Evolutionary conservation across 2,113 vertebrate species (phyloP).

Genomic region (Lynx canadensis): DNA sequence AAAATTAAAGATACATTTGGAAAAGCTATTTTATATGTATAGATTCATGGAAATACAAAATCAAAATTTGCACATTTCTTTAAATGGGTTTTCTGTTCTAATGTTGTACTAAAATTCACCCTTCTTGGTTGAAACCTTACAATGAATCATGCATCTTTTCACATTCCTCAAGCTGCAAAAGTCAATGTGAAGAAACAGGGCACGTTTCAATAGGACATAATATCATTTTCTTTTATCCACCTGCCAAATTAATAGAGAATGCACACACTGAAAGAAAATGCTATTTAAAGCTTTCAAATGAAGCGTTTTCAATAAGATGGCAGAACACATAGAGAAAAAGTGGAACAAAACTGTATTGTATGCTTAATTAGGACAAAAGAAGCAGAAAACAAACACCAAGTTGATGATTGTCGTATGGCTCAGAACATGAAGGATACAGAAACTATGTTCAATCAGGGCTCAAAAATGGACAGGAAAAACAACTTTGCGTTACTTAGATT

Average conservation of each 20-base stretch:
- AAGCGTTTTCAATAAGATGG: not conserved
- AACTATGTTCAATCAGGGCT: constrained; percentile 5
- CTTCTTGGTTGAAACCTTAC: not conserved
- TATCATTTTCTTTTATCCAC: constrained; percentile 17
- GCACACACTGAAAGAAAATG: not conserved
- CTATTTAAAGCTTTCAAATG: constrained; percentile 5
- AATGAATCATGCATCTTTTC: not conserved
- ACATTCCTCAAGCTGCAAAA: not conserved
- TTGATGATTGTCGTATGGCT: not conserved
- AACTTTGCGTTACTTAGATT: not conserved
- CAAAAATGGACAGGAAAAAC: not conserved
- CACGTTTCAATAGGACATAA: not conserved
- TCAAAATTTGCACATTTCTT: not conserved
- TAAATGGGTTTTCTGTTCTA: not conserved
- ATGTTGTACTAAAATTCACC: not conserved
- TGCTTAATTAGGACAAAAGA: not conserved
- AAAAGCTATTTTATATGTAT: not conserved
- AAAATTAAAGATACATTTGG: not conserved
- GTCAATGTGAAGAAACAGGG: constrained; percentile 15
- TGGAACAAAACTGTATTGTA: not conserved
- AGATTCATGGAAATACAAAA: not conserved
- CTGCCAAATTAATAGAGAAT: constrained; percentile 4
- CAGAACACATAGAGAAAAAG: not conserved
- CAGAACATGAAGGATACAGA: not conserved
- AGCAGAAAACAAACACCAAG: not conserved